Conservation (phyloP, 2,888 invertebrate species). For the Resseliella maxima region DNA sequence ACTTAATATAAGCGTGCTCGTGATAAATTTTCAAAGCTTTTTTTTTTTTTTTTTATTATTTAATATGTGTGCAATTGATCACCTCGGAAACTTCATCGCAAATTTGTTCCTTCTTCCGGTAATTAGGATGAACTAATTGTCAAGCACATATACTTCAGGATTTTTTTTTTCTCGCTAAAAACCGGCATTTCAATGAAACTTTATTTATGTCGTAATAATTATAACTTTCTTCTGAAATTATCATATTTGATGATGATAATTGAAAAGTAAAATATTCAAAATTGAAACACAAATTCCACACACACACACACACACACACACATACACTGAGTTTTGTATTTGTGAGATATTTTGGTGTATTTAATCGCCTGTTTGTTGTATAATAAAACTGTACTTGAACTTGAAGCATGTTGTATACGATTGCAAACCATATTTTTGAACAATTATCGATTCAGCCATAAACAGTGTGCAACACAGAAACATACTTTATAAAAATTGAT, state of each 20-base stretch:
- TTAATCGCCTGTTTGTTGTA: no score
- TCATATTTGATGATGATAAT: no score
- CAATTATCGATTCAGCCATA: not conserved
- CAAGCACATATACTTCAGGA: not conserved
- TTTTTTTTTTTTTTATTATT: not conserved
- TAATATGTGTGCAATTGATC: not conserved
- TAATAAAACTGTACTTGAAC: not conserved
- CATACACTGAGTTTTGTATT: no score
- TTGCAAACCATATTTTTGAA: not conserved
- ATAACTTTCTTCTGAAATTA: no score
- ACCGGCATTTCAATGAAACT: no score
- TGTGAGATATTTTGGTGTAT: no score
- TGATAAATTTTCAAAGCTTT: not conserved
- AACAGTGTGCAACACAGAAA: not conserved
- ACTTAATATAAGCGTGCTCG: no score
- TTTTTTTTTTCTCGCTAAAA: no score
- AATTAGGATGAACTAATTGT: not conserved
- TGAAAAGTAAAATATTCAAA: no score
- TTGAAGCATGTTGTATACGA: not conserved
- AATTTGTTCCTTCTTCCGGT: not conserved
- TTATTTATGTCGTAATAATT: no score
- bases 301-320: no score
- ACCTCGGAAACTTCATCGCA: not conserved
- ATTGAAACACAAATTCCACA: no score
- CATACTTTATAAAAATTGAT: slow-evolving; percentile 1